phyloP scores from a whole-genome alignment of 2,888 invertebrate species.

The Fabriciana adippe region DNA sequence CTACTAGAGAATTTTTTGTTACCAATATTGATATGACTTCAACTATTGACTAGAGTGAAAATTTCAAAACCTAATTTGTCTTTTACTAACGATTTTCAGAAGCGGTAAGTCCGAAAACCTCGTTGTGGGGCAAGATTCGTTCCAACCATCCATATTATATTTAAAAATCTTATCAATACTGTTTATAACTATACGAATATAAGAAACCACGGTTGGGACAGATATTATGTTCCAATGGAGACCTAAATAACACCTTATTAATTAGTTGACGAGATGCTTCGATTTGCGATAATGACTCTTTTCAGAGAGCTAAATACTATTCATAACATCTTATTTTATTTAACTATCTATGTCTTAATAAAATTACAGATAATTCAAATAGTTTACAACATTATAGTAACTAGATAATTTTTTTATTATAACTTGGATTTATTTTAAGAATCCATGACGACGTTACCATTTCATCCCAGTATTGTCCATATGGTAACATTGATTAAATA shows the following conservation, averaged over 20 bases:
- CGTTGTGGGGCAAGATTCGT: constrained; percentile 47
- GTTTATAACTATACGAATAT: constrained; percentile 54
- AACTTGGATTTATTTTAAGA: neutral
- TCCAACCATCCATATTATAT: constrained; percentile 40
- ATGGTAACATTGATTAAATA: constrained; percentile 6
- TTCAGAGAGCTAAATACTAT: neutral
- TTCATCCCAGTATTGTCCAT: constrained; percentile 6
- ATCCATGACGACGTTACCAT: constrained; percentile 1
- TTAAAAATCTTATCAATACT: constrained; percentile 66
- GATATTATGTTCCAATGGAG: constrained; percentile 32
- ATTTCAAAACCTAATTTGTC: constrained; percentile 42
- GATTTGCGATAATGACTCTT: neutral
- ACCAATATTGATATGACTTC: constrained; percentile 63
- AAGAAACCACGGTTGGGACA: constrained; percentile 51
- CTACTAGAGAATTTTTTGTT: constrained; percentile 31
- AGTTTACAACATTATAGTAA: constrained; percentile 14
- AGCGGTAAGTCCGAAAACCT: constrained; percentile 39
- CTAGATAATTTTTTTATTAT: constrained; percentile 2
- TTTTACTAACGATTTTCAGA: constrained; percentile 40
- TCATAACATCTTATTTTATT: constrained; percentile 9
- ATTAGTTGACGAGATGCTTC: neutral
- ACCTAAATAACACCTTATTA: constrained; percentile 1
- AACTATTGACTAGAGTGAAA: constrained; percentile 64
- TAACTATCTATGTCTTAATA: constrained; percentile 20
- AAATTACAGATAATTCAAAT: constrained; percentile 14